Conservation (phyloP, 2,797 vertebrate genomes). For the Alfaro cultratus region DNA sequence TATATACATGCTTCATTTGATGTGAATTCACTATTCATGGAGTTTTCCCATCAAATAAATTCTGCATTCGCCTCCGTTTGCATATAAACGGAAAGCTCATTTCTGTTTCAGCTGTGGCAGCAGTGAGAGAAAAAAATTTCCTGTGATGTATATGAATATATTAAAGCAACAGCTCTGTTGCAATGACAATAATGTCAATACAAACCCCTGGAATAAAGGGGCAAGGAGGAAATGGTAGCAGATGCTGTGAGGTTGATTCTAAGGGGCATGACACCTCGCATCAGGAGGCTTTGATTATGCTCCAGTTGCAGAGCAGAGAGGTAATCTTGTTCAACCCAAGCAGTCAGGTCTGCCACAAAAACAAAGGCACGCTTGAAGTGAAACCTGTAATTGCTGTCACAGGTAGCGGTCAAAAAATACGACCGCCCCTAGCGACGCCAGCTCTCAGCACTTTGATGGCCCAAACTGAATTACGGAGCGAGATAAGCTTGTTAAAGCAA, state of each 20-base stretch:
- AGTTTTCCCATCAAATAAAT: slow-evolving; percentile 26
- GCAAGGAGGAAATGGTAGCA: slow-evolving; percentile 28
- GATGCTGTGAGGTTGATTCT: slow-evolving; percentile 48
- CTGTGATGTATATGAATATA: slow-evolving; percentile 27
- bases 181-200: slow-evolving; percentile 43
- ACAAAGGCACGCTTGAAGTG: slow-evolving; percentile 73
- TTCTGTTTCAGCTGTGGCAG: slow-evolving; percentile 14
- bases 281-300: slow-evolving; percentile 72
- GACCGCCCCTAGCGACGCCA: slow-evolving; percentile 51
- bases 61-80: slow-evolving; percentile 5
- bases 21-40: slow-evolving; percentile 53
- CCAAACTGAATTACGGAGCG: slow-evolving; percentile 71
- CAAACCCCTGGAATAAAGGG: slow-evolving; percentile 27
- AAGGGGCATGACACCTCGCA: slow-evolving; percentile 56
- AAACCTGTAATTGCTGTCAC: slow-evolving; percentile 79
- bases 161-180: slow-evolving; percentile 41
- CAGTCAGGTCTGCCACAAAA: slow-evolving; percentile 70
- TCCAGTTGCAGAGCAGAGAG: slow-evolving; percentile 63
- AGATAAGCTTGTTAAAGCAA: slow-evolving; percentile 79
- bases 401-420: slow-evolving; percentile 79
- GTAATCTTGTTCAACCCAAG: slow-evolving; percentile 71
- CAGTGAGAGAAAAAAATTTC: slow-evolving; percentile 2
- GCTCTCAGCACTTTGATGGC: slow-evolving; percentile 71
- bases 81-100: not conserved
- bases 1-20: slow-evolving; percentile 31